These are phyloP conservation scores for Anarrhichthys ocellatus DNA, from an alignment of 2,113 vertebrate species.

Conservation along the genomic window DNA sequence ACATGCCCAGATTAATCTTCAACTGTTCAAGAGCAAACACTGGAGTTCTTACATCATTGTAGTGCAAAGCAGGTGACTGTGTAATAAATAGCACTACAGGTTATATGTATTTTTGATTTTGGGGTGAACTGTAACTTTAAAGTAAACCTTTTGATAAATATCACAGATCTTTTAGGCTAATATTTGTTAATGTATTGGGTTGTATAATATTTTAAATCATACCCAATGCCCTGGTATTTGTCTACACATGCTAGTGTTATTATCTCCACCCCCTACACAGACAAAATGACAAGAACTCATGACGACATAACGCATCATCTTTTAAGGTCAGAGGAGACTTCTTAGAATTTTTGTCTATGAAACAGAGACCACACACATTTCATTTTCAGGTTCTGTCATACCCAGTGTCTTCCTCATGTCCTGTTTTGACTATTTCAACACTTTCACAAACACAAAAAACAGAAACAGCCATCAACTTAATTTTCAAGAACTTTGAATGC, in stretches of 20 bases:
- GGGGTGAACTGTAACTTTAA: background rate
- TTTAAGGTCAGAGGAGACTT: background rate
- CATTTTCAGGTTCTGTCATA: background rate
- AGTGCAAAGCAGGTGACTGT: background rate
- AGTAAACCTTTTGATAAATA: background rate
- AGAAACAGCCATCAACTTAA: background rate
- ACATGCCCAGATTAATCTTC: background rate
- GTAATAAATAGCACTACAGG: background rate
- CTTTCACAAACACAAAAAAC: background rate
- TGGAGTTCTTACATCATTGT: background rate
- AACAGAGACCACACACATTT: background rate
- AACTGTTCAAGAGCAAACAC: background rate
- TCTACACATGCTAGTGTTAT: background rate
- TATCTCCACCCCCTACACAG: background rate
- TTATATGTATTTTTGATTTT: too few species aligned
- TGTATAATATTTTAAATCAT: background rate
- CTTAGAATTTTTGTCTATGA: background rate
- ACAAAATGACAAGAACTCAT: background rate
- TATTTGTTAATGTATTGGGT: background rate
- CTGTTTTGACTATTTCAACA: background rate
- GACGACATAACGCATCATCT: background rate
- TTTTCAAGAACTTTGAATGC: background rate
- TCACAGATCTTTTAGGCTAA: background rate
- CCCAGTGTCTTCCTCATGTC: background rate
- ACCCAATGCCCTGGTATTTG: background rate